phyloP scores from a whole-genome alignment of 2,797 vertebrate genomes.

The Hydrophis major region DNA sequence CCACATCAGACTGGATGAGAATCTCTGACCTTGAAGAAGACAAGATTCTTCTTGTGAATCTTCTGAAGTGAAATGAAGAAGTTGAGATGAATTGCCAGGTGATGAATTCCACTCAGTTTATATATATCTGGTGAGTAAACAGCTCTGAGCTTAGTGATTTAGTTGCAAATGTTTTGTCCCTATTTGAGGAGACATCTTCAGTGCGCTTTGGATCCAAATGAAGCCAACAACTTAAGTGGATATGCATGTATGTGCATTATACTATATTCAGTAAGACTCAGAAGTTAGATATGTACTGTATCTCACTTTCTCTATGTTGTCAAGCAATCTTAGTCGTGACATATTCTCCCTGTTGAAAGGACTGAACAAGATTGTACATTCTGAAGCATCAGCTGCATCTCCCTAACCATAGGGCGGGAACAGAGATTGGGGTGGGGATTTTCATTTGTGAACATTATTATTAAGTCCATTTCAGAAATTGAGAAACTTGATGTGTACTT shows the following conservation, averaged over 20 bases:
- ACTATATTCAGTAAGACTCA: neutral
- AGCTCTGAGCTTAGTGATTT: neutral
- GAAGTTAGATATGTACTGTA: neutral
- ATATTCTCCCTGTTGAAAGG: neutral
- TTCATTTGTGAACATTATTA: neutral
- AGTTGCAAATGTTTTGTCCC: no score
- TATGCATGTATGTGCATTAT: neutral
- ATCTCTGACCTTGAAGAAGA: neutral
- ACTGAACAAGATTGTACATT: neutral
- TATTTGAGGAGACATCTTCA: no score
- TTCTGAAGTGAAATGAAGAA: no score
- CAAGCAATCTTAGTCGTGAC: neutral
- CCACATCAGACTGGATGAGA: neutral
- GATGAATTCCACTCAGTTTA: neutral
- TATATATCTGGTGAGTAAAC: neutral
- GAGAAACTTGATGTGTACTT: neutral
- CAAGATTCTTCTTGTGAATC: no score
- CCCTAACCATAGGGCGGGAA: neutral
- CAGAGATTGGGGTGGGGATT: neutral
- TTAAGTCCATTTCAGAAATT: neutral
- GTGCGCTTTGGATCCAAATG: no score
- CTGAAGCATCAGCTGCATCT: neutral
- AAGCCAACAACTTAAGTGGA: neutral
- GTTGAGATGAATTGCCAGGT: neutral
- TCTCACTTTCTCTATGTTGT: neutral